Percentiles rank a stretch among this genome's conserved stretches.
These are phyloP conservation scores for Meta bourneti DNA, from an alignment of 2,888 invertebrate genomes.

Conservation along the genomic window DNA sequence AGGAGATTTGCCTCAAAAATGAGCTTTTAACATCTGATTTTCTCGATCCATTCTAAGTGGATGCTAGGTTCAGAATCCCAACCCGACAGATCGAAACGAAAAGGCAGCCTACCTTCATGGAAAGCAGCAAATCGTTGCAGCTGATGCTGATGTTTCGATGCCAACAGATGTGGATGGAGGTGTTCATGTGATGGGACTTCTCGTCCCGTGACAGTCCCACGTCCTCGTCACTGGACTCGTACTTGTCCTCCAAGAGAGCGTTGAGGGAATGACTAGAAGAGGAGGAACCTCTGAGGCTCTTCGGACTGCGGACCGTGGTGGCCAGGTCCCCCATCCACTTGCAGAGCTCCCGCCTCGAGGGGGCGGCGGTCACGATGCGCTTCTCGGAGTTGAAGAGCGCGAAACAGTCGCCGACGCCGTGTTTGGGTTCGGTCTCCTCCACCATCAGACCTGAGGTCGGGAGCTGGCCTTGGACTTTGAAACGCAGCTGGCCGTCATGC, in stretches of 20 bases:
- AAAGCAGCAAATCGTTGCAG: conserved; percentile 87
- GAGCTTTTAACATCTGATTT: too few species aligned
- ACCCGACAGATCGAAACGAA: too few species aligned
- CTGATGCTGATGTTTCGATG: conserved; percentile 93
- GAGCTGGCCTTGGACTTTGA: conserved; percentile 94
- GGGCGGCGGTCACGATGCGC: conserved; percentile 89
- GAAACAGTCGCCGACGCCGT: conserved; percentile 87
- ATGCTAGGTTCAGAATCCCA: too few species aligned
- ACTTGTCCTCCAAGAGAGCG: conserved; percentile 22
- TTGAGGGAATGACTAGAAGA: conserved; percentile 25
- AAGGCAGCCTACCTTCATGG: conserved; percentile 84
- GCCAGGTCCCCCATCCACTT: conserved; percentile 50
- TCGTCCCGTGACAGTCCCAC: background rate
- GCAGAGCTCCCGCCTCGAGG: conserved; percentile 78
- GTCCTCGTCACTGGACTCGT: conserved; percentile 46
- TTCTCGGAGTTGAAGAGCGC: conserved; percentile 89
- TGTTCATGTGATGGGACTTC: conserved; percentile 79
- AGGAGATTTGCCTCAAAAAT: too few species aligned
- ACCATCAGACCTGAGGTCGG: conserved; percentile 89
- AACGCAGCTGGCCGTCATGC: conserved; percentile 81
- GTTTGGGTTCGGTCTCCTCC: conserved; percentile 87
- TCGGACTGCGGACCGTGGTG: background rate
- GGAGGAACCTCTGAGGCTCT: background rate
- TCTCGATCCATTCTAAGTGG: too few species aligned
- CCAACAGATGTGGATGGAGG: conserved; percentile 96